Base-by-base conservation (phyloP, 2,797 vertebrate genomes). In the Lithobates pipiens region DNA sequence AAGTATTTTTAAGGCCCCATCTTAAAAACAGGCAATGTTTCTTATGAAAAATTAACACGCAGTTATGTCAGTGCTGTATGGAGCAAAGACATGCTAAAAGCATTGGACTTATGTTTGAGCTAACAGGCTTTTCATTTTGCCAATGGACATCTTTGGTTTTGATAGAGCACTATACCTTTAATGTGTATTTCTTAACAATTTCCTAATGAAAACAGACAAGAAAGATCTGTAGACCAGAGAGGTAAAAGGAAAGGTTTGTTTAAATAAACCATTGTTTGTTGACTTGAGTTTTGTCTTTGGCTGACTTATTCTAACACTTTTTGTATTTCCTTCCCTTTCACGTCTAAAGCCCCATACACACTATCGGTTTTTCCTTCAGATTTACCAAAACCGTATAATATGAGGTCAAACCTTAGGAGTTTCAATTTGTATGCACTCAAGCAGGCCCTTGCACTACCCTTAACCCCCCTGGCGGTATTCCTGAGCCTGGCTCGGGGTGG, bases 1-100 rank as follows among this genome's bases (percentile, higher is more conserved):
- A 93, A 93, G 88, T 92, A 93, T 86, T 90, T 91, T 83, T 88
- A 5, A 80, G 42, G 89, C 80, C 42, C 88, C 90, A 89, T 92
- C 88, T 87, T 86, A 87, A 84, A 68, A 89, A 87, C 87, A 83
- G 70, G 88, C 87, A 54, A 54, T 88, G 80, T 88, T 91, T 89
- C 87, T 88, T 85, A 80, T 61, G 88, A 91, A 92, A 90, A 85
- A 89, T 34, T 29, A 74, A 92, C 92, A 87, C 89, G 89, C 92
- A 87, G 67, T 91, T 87, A 89, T 89, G 80, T 91, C 87, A 89
- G 80, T 87, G 85, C 87, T 92, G 90, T 88, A 86, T 36, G 71
- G 90, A 79, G 70, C 82, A 85, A 0, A 0, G 83, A 68, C 88
- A 76, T 83, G 80, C 87, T 89, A 81, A 92, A 88, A 89, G 46